phyloP scores from a whole-genome alignment of 2,888 invertebrate genomes.

The Adela reaumurella region DNA sequence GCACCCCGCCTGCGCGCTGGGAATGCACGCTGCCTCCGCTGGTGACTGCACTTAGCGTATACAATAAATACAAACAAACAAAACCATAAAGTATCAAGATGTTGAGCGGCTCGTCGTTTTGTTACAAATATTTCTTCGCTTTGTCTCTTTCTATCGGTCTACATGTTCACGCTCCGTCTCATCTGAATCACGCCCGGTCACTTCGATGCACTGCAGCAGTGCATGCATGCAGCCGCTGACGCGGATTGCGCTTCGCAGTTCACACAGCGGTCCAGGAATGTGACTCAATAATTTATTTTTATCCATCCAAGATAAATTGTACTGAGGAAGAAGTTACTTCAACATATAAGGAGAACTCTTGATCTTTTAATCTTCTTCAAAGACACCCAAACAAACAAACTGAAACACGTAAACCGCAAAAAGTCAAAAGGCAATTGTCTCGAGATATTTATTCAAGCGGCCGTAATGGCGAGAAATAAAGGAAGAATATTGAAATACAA shows the following conservation, averaged over 20 bases:
- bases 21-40: conserved; percentile 57
- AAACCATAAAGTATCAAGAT: conserved; percentile 39
- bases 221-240: no score
- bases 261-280: no score
- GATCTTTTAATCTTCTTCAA: no score
- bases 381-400: no score
- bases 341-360: not conserved
- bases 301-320: no score
- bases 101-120: not conserved
- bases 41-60: conserved; percentile 55
- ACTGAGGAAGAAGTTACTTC: no score
- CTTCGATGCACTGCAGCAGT: no score
- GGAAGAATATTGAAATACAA: not conserved
- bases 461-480: not conserved
- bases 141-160: not conserved
- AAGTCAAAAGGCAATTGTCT: no score
- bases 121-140: not conserved
- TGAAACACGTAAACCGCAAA: no score
- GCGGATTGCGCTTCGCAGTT: not conserved
- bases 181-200: not conserved
- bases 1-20: conserved; percentile 24
- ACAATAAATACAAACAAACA: conserved; percentile 56
- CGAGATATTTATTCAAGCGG: not conserved
- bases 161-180: not conserved
- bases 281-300: no score